These are phyloP conservation scores for Delphinapterus leucas DNA, from an alignment of 2,113 vertebrate genomes.

Conservation along the genomic window DNA sequence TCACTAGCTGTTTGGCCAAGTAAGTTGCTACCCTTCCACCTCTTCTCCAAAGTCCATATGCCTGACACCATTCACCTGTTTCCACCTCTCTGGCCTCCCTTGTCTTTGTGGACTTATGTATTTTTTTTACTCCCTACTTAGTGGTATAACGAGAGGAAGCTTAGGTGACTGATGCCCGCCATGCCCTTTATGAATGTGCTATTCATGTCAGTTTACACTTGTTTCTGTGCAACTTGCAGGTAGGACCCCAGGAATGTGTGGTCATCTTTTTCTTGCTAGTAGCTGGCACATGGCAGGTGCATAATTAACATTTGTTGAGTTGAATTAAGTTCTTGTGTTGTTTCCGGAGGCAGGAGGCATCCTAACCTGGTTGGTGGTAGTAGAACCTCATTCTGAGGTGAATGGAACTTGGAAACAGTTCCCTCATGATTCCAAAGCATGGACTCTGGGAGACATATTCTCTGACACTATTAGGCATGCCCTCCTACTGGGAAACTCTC, in stretches of 20 bases:
- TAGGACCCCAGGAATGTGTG: fast-evolving
- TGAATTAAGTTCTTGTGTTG: neutral
- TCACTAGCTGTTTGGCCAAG: fast-evolving
- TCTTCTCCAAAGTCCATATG: fast-evolving
- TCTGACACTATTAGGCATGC: fast-evolving
- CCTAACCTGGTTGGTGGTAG: no score
- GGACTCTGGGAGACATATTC: fast-evolving
- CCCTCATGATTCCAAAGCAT: fast-evolving
- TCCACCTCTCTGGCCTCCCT: neutral
- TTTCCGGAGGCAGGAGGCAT: fast-evolving
- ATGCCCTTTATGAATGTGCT: fast-evolving
- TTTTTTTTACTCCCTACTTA: neutral
- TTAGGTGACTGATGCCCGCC: neutral
- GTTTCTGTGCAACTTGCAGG: neutral
- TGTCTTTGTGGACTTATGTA: fast-evolving
- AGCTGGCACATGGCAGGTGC: fast-evolving
- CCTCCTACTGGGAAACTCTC: fast-evolving
- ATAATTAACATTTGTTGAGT: neutral
- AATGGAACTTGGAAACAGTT: no score
- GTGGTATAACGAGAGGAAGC: no score
- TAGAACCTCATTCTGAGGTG: neutral
- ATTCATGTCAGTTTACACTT: fast-evolving
- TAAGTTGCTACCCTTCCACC: no score
- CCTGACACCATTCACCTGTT: neutral
- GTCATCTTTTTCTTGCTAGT: neutral